Conservation (phyloP, 1,140 invertebrate species). For the Planococcus citri region DNA sequence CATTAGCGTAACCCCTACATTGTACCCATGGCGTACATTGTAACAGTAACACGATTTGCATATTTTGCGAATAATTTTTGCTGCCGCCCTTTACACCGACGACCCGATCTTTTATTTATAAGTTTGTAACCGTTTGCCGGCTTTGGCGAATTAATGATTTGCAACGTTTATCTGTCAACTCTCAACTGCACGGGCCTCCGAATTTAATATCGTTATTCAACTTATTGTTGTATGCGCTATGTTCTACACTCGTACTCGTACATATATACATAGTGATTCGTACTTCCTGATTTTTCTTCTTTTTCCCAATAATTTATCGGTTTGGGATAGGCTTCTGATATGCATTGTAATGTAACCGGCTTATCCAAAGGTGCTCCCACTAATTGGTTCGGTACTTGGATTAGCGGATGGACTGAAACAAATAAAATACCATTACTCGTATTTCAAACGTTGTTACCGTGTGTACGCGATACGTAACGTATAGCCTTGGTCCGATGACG, state of each 20-base stretch:
- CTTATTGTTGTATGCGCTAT: neutral
- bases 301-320: conserved; percentile 75
- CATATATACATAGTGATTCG: no score
- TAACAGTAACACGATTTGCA: conserved; percentile 11
- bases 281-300: conserved; percentile 15
- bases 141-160: conserved; percentile 16
- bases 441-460: neutral
- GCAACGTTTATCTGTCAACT: conserved; percentile 13
- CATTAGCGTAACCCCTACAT: conserved; percentile 15
- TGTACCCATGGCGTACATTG: conserved; percentile 3
- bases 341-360: conserved; percentile 82
- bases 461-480: no score
- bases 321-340: conserved; percentile 82
- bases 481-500: no score
- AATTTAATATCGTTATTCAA: conserved; percentile 9
- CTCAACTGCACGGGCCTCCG: neutral
- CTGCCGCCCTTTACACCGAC: neutral
- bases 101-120: conserved; percentile 9
- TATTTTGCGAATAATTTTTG: conserved; percentile 19
- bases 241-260: neutral
- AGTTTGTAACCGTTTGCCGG: conserved; percentile 10
- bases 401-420: conserved; percentile 71
- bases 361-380: conserved; percentile 76
- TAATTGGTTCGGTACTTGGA: conserved; percentile 82
- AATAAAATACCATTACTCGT: neutral